Conservation (phyloP, 2,113 vertebrate species). For the Urocitellus parryii region DNA sequence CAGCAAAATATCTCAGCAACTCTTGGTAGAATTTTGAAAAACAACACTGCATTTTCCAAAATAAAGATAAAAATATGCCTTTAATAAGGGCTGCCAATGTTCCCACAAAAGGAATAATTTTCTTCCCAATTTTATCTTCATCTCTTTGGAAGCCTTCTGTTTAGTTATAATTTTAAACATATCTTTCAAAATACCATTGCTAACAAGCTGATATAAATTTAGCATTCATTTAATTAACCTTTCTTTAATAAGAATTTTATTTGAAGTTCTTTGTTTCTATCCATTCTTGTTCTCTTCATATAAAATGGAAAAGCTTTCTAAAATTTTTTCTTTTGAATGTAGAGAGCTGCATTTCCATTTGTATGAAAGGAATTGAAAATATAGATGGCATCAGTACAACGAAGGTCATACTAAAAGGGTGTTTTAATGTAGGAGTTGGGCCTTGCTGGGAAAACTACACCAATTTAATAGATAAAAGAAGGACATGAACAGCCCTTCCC, state of each 20-base stretch:
- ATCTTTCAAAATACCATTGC: conserved; percentile 54
- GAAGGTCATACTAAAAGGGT: conserved; percentile 15
- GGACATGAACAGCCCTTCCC: neutral
- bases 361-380: conserved; percentile 9
- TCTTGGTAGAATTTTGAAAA: conserved; percentile 56
- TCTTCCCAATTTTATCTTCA: conserved; percentile 39
- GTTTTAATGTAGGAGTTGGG: neutral
- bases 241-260: neutral
- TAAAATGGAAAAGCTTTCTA: neutral
- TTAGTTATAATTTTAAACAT: conserved; percentile 60
- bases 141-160: conserved; percentile 33
- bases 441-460: neutral
- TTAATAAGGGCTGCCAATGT: neutral
- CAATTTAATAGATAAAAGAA: neutral
- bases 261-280: neutral
- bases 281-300: neutral
- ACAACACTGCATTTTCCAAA: conserved; percentile 55
- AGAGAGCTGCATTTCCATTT: neutral
- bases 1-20: conserved; percentile 48
- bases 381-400: neutral
- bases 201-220: conserved; percentile 36
- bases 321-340: neutral
- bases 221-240: conserved; percentile 57
- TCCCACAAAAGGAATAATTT: conserved; percentile 28
- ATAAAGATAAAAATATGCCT: conserved; percentile 58